phyloP scores from a whole-genome alignment of 2,888 invertebrate genomes.

The Campopleginae sp. region DNA sequence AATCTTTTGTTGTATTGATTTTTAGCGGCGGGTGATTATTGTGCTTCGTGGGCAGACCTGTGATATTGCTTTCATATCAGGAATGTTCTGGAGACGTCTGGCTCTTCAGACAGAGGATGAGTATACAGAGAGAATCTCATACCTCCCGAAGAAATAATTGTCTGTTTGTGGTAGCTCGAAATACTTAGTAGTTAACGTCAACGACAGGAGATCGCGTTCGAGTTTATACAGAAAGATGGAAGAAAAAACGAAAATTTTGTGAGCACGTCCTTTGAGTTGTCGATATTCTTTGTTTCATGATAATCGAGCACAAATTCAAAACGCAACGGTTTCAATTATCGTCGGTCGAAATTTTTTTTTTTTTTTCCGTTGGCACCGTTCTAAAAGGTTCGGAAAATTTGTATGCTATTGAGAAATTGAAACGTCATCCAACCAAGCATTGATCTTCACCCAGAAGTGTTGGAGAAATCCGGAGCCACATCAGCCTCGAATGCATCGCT shows the following conservation, averaged over 20 bases:
- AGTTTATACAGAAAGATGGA: constrained; percentile 35
- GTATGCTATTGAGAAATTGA: too few species aligned
- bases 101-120: neutral
- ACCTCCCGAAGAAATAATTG: constrained; percentile 63
- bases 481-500: too few species aligned
- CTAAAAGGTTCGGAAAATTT: too few species aligned
- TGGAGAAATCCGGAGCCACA: too few species aligned
- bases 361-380: too few species aligned
- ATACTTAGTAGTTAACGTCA: constrained; percentile 67
- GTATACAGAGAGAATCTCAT: constrained; percentile 1
- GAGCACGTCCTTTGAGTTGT: constrained; percentile 43
- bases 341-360: too few species aligned
- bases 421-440: neutral
- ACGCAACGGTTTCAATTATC: neutral
- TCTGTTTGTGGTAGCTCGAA: constrained; percentile 59
- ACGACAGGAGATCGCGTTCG: constrained; percentile 60
- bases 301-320: constrained; percentile 16
- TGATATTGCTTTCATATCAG: neutral
- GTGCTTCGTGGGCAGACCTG: neutral
- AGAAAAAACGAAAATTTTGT: constrained; percentile 34
- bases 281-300: constrained; percentile 44
- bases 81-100: neutral
- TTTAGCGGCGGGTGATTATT: neutral
- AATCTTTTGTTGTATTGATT: neutral
- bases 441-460: neutral